Evolutionary conservation across 2,113 vertebrate genomes (phyloP).

Genomic region (Callaeas wilsoni): DNA sequence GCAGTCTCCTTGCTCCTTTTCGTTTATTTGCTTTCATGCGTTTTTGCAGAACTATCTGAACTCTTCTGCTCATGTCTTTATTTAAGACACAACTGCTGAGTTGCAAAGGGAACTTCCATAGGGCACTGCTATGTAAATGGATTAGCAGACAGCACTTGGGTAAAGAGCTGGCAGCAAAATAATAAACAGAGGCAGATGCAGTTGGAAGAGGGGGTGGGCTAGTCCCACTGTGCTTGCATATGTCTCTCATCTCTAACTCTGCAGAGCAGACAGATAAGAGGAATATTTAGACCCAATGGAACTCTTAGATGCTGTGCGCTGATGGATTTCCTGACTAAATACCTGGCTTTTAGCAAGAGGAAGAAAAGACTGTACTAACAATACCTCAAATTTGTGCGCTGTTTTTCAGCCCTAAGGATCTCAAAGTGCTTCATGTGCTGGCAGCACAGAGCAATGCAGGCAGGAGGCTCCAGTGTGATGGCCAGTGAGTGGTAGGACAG

Average conservation of each 20-base stretch:
- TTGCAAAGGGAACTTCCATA: not conserved
- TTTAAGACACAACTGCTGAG: not conserved
- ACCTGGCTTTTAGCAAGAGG: not conserved
- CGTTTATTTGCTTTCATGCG: not conserved
- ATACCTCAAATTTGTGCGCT: not conserved
- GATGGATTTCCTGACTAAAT: not conserved
- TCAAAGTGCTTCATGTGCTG: not conserved
- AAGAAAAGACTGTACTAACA: not conserved
- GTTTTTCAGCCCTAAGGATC: not conserved
- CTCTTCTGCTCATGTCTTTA: not conserved
- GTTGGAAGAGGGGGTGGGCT: slow-evolving; percentile 1
- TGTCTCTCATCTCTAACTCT: slow-evolving; percentile 28
- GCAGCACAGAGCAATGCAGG: not conserved
- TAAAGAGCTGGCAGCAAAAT: slow-evolving; percentile 25
- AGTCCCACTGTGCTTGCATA: slow-evolving; percentile 44
- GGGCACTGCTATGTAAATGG: not conserved
- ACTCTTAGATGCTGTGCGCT: not conserved
- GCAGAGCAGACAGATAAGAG: slow-evolving; percentile 7
- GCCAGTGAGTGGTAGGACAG: not conserved
- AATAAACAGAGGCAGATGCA: slow-evolving; percentile 59
- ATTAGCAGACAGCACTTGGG: not conserved
- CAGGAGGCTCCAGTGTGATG: not conserved
- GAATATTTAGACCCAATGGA: slow-evolving; percentile 21
- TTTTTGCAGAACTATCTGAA: not conserved
- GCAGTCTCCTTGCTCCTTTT: not conserved